Base-by-base conservation (phyloP, 2,888 invertebrate genomes). In the Sisyra nigra region DNA sequence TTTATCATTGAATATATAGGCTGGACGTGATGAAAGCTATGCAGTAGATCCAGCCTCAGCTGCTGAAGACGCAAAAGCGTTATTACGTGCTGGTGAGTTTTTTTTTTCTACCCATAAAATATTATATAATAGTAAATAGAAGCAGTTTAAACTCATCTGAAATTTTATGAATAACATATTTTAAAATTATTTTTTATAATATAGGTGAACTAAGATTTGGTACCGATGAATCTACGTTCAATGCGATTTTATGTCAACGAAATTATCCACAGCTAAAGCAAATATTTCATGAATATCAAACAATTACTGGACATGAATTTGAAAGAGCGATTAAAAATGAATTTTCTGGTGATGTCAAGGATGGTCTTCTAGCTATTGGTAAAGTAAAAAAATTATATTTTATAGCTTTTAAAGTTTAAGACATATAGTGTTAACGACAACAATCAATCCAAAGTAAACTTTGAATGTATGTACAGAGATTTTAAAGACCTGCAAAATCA, bases 171-270 rank as follows among this genome's bases (percentile, higher is more conserved):
- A 7, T 15, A 35, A 19, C 40, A 40, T 14, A 37, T 44, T 32
- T 19, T 32, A 34, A 46, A 17, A 38, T 35, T 32, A 7, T 30
- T 30, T 32, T 11, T 10, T 32, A 7, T 11, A 5, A 8, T 33
- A 11, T 48, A 71, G 71, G 75, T 29, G 72, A 72, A 54, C 57
- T 71, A 4, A 61, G 63, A 39, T 57, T 83, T 41, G 88, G 91
- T 43, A 91, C 91, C 0, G 88, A 89, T 58, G 89, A 89, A 62
- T 84, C 84, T 1, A 72, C 74, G 41, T 89, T 93, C 66, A 87
- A 89, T 62, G 74, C 79, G 49, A 74, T 91, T 43, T 68, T 93
- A 38, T 85, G 85, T 51, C 79, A 84, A 44, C 76, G 88, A 51
- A 83, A 77, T 55, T 75, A 71, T 52, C 69, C 72, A 10, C 84